These are phyloP conservation scores for Lordiphosa andalusiaca DNA, from an alignment of 2,888 invertebrate genomes.

Conservation along the genomic window DNA sequence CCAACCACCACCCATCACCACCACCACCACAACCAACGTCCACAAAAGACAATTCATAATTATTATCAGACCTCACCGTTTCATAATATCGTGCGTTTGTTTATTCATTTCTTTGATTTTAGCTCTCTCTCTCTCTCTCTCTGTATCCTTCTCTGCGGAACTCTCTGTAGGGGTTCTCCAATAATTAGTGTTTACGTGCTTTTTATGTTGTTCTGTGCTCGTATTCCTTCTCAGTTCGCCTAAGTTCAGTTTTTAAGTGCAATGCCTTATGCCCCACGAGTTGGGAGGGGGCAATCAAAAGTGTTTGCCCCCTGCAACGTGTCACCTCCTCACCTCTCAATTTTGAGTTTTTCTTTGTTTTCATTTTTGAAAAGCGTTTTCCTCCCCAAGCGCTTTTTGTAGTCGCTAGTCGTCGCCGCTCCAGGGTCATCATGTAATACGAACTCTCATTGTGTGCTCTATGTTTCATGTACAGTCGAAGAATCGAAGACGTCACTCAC, in stretches of 20 bases:
- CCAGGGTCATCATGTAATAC: slow-evolving; percentile 2
- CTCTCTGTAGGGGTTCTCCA: slow-evolving; percentile 15
- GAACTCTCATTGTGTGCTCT: slow-evolving; percentile 24
- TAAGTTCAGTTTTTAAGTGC: slow-evolving; percentile 71
- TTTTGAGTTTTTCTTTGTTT: slow-evolving; percentile 43
- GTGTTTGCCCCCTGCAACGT: slow-evolving; percentile 40
- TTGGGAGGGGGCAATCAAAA: slow-evolving; percentile 31
- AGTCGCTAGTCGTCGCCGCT: slow-evolving; percentile 50
- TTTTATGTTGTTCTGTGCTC: slow-evolving; percentile 56
- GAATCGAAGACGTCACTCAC: slow-evolving; percentile 83
- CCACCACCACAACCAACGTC: slow-evolving; percentile 77
- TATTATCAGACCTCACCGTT: slow-evolving; percentile 82
- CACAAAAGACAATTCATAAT: slow-evolving; percentile 79
- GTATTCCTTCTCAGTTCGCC: slow-evolving; percentile 41
- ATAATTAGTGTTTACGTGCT: slow-evolving; percentile 67
- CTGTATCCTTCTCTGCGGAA: slow-evolving; percentile 16
- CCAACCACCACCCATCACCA: slow-evolving; percentile 75
- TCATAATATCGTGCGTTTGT: slow-evolving; percentile 83
- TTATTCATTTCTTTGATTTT: slow-evolving; percentile 68
- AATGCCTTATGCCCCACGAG: slow-evolving; percentile 44
- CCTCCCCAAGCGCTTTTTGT: slow-evolving; percentile 60
- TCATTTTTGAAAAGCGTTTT: slow-evolving; percentile 45
- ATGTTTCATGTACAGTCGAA: slow-evolving; percentile 78
- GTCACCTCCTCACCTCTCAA: slow-evolving; percentile 32
- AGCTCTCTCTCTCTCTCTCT: slow-evolving; percentile 43